phyloP scores from a whole-genome alignment of 2,113 vertebrate genomes.

The Coptodon bakossiorum region DNA sequence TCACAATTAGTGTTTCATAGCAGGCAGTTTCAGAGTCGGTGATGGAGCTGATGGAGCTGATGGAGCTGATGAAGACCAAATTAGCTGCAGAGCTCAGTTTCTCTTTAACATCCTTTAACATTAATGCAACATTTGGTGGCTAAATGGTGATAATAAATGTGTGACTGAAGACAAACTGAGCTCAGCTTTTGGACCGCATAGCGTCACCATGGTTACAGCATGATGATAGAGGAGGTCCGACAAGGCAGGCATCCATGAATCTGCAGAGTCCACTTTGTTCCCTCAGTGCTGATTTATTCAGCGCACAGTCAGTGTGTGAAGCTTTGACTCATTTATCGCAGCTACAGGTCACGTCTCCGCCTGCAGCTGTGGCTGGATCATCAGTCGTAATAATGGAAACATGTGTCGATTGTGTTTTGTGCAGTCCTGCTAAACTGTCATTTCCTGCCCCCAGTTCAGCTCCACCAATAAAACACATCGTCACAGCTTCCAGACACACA shows the following conservation, averaged over 20 bases:
- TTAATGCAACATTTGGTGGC: background rate
- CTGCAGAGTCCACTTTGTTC: background rate
- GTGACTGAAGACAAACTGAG: background rate
- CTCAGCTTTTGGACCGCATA: background rate
- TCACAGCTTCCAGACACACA: background rate
- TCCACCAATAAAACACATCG: background rate
- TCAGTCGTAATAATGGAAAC: background rate
- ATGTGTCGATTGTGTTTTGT: rapidly evolving
- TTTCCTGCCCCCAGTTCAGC: background rate
- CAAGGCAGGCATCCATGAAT: background rate
- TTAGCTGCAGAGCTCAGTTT: background rate
- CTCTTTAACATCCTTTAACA: background rate
- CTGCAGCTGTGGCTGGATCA: background rate
- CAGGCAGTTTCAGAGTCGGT: background rate
- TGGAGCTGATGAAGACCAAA: background rate
- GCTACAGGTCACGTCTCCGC: rapidly evolving
- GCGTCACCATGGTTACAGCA: background rate
- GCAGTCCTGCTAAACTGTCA: background rate
- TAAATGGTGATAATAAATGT: background rate
- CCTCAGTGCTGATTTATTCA: background rate
- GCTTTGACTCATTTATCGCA: background rate
- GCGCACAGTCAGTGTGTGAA: background rate
- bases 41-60: background rate
- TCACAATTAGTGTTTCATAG: background rate
- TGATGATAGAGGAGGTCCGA: rapidly evolving